phyloP scores from a whole-genome alignment of 2,797 vertebrate genomes.

The Acanthopagrus latus region DNA sequence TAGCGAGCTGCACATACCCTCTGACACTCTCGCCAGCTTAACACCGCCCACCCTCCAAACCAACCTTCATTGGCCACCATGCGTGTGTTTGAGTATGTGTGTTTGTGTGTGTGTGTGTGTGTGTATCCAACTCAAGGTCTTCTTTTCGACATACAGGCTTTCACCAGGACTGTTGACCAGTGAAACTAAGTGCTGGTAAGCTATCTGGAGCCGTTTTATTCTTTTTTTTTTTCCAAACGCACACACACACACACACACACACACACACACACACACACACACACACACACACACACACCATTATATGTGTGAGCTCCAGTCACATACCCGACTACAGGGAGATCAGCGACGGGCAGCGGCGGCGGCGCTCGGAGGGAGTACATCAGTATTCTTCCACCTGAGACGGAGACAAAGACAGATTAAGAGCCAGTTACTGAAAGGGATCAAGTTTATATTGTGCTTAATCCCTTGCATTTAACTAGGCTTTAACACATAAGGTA shows the following conservation, averaged over 20 bases:
- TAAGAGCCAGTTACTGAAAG: conserved; percentile 62
- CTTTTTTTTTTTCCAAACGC: background rate
- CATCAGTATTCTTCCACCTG: conserved; percentile 56
- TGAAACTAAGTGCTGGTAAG: conserved; percentile 37
- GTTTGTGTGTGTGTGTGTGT: no score
- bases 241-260: no score
- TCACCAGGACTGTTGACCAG: conserved; percentile 36
- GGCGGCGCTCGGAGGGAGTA: background rate
- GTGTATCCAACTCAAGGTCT: conserved; percentile 46
- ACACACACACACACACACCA: conserved; percentile 26
- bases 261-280: no score
- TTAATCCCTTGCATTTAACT: conserved; percentile 68
- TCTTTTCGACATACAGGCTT: conserved; percentile 24
- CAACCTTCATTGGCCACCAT: conserved; percentile 28
- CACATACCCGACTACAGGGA: conserved; percentile 30
- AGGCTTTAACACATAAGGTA: conserved; percentile 61
- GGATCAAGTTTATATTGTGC: conserved; percentile 68
- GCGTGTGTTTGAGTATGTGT: conserved; percentile 6
- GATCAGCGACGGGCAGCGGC: conserved; percentile 15
- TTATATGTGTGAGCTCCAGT: conserved; percentile 31
- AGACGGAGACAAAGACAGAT: conserved; percentile 66
- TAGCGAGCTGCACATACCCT: conserved; percentile 88
- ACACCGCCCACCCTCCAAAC: conserved; percentile 68
- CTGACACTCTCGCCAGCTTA: conserved; percentile 89
- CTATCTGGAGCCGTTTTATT: background rate